Conservation (phyloP, 2,797 vertebrate species). For the Xenops minutus region DNA sequence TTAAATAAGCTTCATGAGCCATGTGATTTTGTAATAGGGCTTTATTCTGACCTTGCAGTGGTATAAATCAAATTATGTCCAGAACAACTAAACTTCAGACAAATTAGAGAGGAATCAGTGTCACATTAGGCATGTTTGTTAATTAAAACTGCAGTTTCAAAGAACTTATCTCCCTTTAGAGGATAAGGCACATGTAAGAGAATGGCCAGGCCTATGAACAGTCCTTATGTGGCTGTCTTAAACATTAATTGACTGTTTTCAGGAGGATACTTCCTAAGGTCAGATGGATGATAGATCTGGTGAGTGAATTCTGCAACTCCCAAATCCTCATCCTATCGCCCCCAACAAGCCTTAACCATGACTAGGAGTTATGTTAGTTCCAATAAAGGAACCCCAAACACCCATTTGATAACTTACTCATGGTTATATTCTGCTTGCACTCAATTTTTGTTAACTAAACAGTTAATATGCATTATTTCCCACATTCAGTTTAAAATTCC, state of each 20-base stretch:
- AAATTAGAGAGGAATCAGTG: neutral
- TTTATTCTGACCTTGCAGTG: neutral
- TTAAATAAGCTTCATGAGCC: constrained; percentile 1
- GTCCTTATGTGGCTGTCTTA: neutral
- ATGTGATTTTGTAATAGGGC: neutral
- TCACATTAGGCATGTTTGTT: neutral
- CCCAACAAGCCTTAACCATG: neutral
- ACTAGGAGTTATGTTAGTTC: neutral
- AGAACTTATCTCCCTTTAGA: neutral
- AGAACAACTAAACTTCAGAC: neutral
- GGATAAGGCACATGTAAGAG: neutral
- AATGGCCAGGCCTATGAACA: neutral
- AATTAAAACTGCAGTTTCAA: neutral
- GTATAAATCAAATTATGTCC: neutral
- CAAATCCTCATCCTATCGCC: neutral
- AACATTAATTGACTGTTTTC: neutral
- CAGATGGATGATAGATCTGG: neutral
- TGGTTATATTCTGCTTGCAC: neutral
- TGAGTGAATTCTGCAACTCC: neutral
- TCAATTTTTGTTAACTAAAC: neutral
- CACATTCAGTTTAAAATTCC: neutral
- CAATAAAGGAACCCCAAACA: neutral
- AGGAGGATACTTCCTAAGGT: neutral
- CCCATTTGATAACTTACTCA: neutral
- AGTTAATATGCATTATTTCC: neutral